Conservation (phyloP, 1,140 invertebrate genomes). For the Dendroctonus valens region DNA sequence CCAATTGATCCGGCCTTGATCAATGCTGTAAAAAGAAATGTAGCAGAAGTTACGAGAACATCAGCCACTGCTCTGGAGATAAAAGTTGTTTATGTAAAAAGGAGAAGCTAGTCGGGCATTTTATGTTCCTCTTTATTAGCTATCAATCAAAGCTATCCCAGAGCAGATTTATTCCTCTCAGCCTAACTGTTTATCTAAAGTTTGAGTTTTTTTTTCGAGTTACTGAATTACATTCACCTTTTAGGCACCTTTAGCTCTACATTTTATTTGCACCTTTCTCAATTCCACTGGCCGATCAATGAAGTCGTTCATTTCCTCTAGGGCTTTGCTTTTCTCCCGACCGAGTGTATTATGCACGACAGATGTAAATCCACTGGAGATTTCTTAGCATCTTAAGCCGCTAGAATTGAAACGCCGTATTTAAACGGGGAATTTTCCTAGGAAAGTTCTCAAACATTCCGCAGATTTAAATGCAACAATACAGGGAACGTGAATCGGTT, state of each 20-base stretch:
- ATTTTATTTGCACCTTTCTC: slow-evolving; percentile 30
- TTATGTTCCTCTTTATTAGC: too few species aligned
- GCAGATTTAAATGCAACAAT: background rate
- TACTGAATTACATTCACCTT: too few species aligned
- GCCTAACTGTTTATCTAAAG: too few species aligned
- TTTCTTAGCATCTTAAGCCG: slow-evolving; percentile 20
- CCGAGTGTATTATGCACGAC: slow-evolving; percentile 21
- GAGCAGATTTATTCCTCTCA: too few species aligned
- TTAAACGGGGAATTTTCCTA: slow-evolving; percentile 3
- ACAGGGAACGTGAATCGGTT: background rate
- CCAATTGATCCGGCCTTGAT: too few species aligned
- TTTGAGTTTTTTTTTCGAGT: too few species aligned
- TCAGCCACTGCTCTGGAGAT: too few species aligned
- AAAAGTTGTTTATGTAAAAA: too few species aligned
- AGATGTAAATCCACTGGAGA: slow-evolving; percentile 26
- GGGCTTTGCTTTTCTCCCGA: slow-evolving; percentile 4
- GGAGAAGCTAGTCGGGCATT: too few species aligned
- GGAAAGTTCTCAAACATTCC: background rate
- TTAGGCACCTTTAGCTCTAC: background rate
- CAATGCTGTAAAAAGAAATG: too few species aligned
- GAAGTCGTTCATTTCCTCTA: slow-evolving; percentile 34
- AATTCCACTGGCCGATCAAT: slow-evolving; percentile 21
- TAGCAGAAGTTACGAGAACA: too few species aligned
- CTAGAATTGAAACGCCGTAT: slow-evolving; percentile 17
- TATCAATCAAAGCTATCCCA: too few species aligned